Evolutionary conservation across 2,113 vertebrate species (phyloP), one percentile per base, ranked within the genome.

Genomic region (Chloebia gouldiae): DNA sequence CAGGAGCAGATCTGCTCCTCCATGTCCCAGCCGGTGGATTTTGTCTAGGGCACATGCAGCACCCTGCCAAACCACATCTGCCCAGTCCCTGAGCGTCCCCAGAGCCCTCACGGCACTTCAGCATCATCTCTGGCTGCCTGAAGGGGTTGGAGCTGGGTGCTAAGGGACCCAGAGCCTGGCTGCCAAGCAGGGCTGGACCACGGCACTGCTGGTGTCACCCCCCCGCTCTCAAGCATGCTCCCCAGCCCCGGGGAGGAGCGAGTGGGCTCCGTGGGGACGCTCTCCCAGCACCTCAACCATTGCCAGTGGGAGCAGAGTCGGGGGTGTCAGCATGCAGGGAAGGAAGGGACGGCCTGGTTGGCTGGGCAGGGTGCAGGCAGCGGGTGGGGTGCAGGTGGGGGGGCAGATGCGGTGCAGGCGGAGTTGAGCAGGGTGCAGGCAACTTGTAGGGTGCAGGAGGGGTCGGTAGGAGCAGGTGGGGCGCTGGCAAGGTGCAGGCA

Each of bases 211-310:
- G 65, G 15, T 5, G 15, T 63, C 66, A 51, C 39, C 66, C 35
- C 39, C 65, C 5, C 0, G 17, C 47, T 15, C 11, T 14, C 3
- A 0, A 30, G 39, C 40, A 50, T 0, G 0, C 39, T 24, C 87
- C 30, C 54, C 69, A 47, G 69, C 44, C 33, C 53, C 2, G 60
- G n/a, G 33, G 42, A 59, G 50, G 42, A 25, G 86, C 3, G 40
- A 31, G 78, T 0, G 17, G 65, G 68, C 64, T 83, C 86, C 5
- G 2, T 1, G 33, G 83, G 79, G 86, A 57, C 0, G 4, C 56
- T n/a, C 40, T 9, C 13, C 1, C 3, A n/a, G 51, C 59, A 2
- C 31, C 65, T 37, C 69, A 40, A 3, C 15, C 44, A 7, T 0
- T 2, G 22, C 12, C 35, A 7, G 57, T 0, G 28, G 56, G 61